Conservation (phyloP, 2,888 invertebrate species). For the Pyrocoelia pectoralis region DNA sequence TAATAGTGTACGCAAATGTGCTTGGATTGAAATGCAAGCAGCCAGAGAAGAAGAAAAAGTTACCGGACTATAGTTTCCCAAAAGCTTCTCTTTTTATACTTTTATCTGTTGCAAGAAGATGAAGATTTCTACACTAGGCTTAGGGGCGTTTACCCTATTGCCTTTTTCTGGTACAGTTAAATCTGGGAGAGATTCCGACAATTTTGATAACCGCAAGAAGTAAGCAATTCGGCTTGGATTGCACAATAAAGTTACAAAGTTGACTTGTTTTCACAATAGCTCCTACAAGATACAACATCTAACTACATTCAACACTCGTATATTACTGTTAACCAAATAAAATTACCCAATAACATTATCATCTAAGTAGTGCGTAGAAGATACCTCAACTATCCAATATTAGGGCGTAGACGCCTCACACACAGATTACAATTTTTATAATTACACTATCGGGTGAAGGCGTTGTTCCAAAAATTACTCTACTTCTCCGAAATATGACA, state of each 20-base stretch:
- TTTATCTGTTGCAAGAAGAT: too few species aligned
- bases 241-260: slow-evolving; percentile 42
- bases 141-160: slow-evolving; percentile 55
- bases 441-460: slow-evolving; percentile 58
- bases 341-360: slow-evolving; percentile 39
- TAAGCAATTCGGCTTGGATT: slow-evolving; percentile 47
- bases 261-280: slow-evolving; percentile 52
- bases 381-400: background rate
- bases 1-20: too few species aligned
- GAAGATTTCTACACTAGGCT: background rate
- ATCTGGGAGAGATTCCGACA: slow-evolving; percentile 49
- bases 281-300: slow-evolving; percentile 50
- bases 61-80: too few species aligned
- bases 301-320: slow-evolving; percentile 52
- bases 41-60: too few species aligned
- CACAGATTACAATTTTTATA: slow-evolving; percentile 39
- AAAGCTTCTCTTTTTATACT: too few species aligned
- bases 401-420: background rate
- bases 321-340: slow-evolving; percentile 55
- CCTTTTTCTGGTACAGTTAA: slow-evolving; percentile 55
- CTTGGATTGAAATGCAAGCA: too few species aligned
- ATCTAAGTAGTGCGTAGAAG: background rate
- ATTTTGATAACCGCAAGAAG: slow-evolving; percentile 56
- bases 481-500: slow-evolving; percentile 52
- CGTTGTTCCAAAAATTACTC: slow-evolving; percentile 57